Base-by-base conservation (phyloP, 2,888 invertebrate genomes). In the Emesis russula region DNA sequence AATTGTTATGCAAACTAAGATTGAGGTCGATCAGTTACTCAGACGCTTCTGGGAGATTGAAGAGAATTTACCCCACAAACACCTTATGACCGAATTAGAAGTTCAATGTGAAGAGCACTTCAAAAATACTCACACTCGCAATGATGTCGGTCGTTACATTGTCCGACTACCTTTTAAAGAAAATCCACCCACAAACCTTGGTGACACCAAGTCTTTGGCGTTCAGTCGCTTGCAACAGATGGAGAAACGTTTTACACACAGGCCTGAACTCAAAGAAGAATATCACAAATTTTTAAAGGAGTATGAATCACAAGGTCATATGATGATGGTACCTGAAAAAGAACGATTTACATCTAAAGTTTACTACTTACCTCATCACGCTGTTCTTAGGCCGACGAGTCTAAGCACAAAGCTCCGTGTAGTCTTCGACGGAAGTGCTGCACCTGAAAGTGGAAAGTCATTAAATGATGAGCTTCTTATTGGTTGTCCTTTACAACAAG, bases 331-430 rank as follows among this genome's bases (percentile, higher is more conserved):
- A 90, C 77, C 85, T 89, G 85, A 85, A 91, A 88, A 84, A n/a
- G 89, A 91, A 84, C 58, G 33, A 13, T 31, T 53, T 15, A 76
- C n/a, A 74, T 53, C 78, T 18, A 48, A 85, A 82, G 41, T 11
- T n/a, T 87, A 89, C 25, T 93, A 92, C 86, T 86, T 93, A 89
- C 92, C 92, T 78, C 92, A 93, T 74, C 93, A 93, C 70, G 92
- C 90, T 63, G 91, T 93, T 4, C 73, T 91, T 70, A 38, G 89
- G 33, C 81, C 79, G 31, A 78, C 74, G 41, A 92, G 90, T 75
- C 13, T 76, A 36, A 90, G 82, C 36, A 94, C 93, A 1, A 93
- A 91, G 53, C 66, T 94, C 15, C 68, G 94, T 33, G 87, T 89
- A 25, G 93, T 94, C 13, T 94, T 92, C 78, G 91, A 93, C 68